Evolutionary conservation across 2,888 invertebrate genomes (phyloP).

Genomic region (Magallana nippona): DNA sequence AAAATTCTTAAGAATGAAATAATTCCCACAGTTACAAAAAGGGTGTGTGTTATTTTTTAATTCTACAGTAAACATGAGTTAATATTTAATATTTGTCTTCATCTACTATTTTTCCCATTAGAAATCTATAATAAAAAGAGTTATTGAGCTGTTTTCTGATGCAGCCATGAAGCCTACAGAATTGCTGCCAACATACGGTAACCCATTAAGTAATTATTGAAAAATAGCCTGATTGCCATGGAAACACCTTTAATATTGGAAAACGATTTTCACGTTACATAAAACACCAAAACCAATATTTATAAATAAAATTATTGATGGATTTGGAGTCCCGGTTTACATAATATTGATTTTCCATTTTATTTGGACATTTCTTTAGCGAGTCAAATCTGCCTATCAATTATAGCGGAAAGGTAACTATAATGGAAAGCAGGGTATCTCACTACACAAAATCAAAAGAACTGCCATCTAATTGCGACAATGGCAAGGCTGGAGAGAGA

Average conservation of each 20-base stretch:
- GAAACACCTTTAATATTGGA: slow-evolving; percentile 37
- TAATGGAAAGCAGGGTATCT: neutral
- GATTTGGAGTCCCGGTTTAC: slow-evolving; percentile 22
- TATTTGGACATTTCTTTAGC: slow-evolving; percentile 21
- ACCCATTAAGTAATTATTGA: slow-evolving; percentile 36
- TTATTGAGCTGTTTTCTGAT: slow-evolving; percentile 27
- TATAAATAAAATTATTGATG: slow-evolving; percentile 26
- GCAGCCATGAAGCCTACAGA: slow-evolving; percentile 8
- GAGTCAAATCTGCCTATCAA: neutral
- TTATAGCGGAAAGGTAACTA: too few species aligned
- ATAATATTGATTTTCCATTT: slow-evolving; percentile 10
- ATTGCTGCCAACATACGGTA: slow-evolving; percentile 6
- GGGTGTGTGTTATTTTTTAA: too few species aligned
- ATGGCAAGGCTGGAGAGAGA: neutral
- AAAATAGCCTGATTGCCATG: slow-evolving; percentile 36
- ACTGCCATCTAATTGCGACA: neutral
- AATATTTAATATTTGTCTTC: neutral
- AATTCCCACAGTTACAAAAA: too few species aligned
- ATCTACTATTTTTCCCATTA: neutral
- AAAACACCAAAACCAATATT: slow-evolving; percentile 34
- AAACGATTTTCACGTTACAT: slow-evolving; percentile 38
- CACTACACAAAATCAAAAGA: slow-evolving; percentile 2
- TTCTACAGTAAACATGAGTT: too few species aligned
- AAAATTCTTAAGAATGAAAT: too few species aligned
- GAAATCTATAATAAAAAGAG: slow-evolving; percentile 29